phyloP scores from a whole-genome alignment of 2,113 vertebrate genomes.

The Fregata magnificens region DNA sequence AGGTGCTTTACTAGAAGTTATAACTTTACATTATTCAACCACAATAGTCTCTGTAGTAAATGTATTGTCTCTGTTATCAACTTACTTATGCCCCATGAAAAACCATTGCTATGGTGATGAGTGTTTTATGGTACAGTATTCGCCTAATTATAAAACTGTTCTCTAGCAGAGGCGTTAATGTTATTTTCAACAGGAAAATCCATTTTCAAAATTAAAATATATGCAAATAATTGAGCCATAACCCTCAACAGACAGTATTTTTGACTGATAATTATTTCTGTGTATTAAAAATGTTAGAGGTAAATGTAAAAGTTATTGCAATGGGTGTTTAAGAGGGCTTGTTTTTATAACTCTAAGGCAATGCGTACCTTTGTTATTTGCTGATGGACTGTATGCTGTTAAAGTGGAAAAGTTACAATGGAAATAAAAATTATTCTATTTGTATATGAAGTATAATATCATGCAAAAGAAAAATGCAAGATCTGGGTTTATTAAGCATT shows the following conservation, averaged over 20 bases:
- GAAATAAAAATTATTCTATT: slow-evolving; percentile 46
- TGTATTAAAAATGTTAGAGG: slow-evolving; percentile 22
- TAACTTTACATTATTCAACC: slow-evolving; percentile 25
- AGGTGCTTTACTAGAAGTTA: slow-evolving; percentile 53
- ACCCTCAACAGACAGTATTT: slow-evolving; percentile 15
- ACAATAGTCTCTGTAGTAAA: slow-evolving; percentile 11
- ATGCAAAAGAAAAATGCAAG: slow-evolving; percentile 6
- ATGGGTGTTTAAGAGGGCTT: background rate
- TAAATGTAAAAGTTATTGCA: slow-evolving; percentile 10
- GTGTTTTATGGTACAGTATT: slow-evolving; percentile 52
- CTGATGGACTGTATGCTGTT: background rate
- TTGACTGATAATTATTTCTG: slow-evolving; percentile 34
- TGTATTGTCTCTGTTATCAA: slow-evolving; percentile 13
- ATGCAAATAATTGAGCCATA: background rate
- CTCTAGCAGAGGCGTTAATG: background rate
- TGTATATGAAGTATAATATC: background rate
- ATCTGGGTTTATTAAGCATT: slow-evolving; percentile 26
- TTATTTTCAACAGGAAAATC: slow-evolving; percentile 37
- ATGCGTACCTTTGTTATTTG: background rate
- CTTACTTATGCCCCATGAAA: slow-evolving; percentile 42
- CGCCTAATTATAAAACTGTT: slow-evolving; percentile 47
- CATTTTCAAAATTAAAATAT: slow-evolving; percentile 40
- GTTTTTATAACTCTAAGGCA: background rate
- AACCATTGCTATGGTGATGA: slow-evolving; percentile 49
- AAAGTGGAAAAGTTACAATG: slow-evolving; percentile 14